A percentile compares a stretch with the other conserved stretches of the same genome.
Conservation (phyloP, 2,113 vertebrate species). For the Pleuronectes platessa region DNA sequence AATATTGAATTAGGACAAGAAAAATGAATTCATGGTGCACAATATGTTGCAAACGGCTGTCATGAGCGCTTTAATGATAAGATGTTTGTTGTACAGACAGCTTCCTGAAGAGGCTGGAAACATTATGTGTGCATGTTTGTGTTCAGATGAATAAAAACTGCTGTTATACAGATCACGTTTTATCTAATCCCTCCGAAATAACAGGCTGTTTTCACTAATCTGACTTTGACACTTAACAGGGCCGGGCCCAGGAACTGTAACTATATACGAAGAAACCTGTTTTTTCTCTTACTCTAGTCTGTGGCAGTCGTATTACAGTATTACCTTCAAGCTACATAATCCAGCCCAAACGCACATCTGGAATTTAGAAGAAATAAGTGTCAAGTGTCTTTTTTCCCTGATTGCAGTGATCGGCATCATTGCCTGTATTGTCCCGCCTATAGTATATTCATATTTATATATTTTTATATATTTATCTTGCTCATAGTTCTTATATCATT, state of each 20-base stretch:
- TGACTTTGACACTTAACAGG: slow-evolving; percentile 4
- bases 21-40: neutral
- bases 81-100: neutral
- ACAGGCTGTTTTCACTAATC: slow-evolving; percentile 6
- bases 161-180: slow-evolving; percentile 3
- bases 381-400: neutral
- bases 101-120: slow-evolving; percentile 1
- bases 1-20: slow-evolving; percentile 6
- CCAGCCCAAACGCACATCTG: neutral
- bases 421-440: no score
- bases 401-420: no score
- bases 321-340: neutral
- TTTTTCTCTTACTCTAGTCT: neutral
- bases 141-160: neutral
- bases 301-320: neutral
- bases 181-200: slow-evolving; percentile 10
- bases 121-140: neutral
- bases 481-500: no score
- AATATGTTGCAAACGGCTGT: neutral
- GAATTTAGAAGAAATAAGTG: neutral
- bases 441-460: no score
- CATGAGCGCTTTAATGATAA: neutral
- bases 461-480: no score
- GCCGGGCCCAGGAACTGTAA: neutral
- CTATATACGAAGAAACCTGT: neutral